Evolutionary conservation across 2,113 vertebrate species (phyloP).

Genomic region (Pica pica): DNA sequence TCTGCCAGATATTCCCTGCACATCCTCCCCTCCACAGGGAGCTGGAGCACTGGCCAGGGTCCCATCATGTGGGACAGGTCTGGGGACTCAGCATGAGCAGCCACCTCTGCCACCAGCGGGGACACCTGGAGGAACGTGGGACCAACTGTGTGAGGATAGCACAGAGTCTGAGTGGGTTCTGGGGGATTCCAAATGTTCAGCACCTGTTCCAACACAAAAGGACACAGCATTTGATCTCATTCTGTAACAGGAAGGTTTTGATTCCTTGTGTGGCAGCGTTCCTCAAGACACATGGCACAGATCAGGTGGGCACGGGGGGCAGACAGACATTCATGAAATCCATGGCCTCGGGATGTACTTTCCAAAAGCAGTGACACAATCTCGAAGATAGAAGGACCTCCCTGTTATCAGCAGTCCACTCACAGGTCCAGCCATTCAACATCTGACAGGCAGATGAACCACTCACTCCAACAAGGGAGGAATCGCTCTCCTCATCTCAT

Average conservation of each 20-base stretch:
- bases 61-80: not conserved
- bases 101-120: not conserved
- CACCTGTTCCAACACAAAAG: rapidly evolving
- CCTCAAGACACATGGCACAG: not conserved
- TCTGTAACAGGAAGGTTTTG: not conserved
- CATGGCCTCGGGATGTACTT: not conserved
- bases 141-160: rapidly evolving
- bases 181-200: not conserved
- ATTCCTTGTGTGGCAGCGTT: not conserved
- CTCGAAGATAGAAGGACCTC: not conserved
- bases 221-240: not conserved
- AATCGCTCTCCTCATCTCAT: not conserved
- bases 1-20: not conserved
- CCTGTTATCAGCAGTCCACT: not conserved
- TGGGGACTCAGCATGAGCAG: not conserved
- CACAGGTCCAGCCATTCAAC: not conserved
- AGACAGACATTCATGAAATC: not conserved
- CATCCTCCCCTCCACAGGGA: not conserved
- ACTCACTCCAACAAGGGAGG: not conserved
- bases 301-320: not conserved
- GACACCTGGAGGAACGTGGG: rapidly evolving
- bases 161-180: not conserved
- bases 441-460: not conserved
- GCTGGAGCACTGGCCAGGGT: not conserved
- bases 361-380: not conserved